A percentile compares a stretch with the other conserved stretches of the same genome.
Conservation (phyloP, 2,797 vertebrate genomes). For the Crenuchus spilurus region DNA sequence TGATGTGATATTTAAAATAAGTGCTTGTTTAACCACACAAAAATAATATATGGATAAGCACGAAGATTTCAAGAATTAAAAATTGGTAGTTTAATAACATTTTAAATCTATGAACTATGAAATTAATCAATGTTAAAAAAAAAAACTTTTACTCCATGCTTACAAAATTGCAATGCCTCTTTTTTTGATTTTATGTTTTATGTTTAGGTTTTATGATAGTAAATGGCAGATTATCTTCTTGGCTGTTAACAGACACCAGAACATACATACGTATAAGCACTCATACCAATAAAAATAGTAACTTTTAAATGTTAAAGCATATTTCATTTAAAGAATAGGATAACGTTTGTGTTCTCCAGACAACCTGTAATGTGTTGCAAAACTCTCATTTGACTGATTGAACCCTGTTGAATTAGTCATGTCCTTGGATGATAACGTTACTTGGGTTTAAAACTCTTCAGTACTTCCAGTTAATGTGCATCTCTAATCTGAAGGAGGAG, state of each 20-base stretch:
- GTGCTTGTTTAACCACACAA: not conserved
- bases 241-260: not conserved
- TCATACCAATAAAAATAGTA: not conserved
- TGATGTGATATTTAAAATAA: not conserved
- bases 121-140: not conserved
- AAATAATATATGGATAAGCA: not conserved
- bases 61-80: not conserved
- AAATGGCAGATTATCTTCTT: not conserved
- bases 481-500: not conserved
- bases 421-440: not conserved
- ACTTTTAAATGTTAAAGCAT: not conserved
- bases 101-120: slow-evolving; percentile 22
- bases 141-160: not conserved
- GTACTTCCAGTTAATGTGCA: not conserved
- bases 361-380: slow-evolving; percentile 15
- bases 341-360: slow-evolving; percentile 44
- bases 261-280: not conserved
- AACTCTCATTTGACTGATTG: not conserved
- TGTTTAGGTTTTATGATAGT: too few relatives aligned
- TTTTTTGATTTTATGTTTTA: too few relatives aligned
- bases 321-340: slow-evolving; percentile 13
- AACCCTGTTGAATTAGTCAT: not conserved
- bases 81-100: slow-evolving; percentile 5
- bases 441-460: not conserved
- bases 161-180: not conserved